Base-by-base conservation (phyloP, 2,113 vertebrate genomes). In the Chionis minor region DNA sequence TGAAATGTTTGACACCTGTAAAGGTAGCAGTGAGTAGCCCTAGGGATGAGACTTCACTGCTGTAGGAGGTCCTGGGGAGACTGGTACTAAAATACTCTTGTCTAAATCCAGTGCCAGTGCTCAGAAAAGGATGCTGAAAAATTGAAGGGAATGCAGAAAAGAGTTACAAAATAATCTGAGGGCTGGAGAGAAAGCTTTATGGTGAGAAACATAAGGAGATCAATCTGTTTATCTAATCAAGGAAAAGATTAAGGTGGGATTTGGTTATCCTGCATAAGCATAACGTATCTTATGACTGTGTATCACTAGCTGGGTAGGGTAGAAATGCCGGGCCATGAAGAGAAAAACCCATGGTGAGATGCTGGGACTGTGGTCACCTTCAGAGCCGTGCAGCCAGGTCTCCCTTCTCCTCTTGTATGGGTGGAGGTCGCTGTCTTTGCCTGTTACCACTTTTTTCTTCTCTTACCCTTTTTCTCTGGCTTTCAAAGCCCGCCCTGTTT, bases 111-210 rank as follows among this genome's bases (percentile, higher is more conserved):
- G 42, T 78, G 88, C 44, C 42, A 19, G 20, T 38, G 14, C 71
- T 81, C 26, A 51, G 78, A 88, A 95, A 93, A 93, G 49, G n/a
- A 67, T 94, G 79, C n/a, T 88, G 62, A 88, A 83, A 88, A 86
- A 33, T 17, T 70, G 22, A 86, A 71, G 35, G 85, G 70, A 82
- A 66, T 10, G 19, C 40, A 65, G 73, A 63, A 78, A 66, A 83
- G 63, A 86, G 42, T 79, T 93, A n/a, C 49, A 73, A 45, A 45
- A 91, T 87, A 85, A 49, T 87, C n/a, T 87, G 47, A 87, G 56
- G 26, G 42, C 63, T 74, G 94, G 42, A 74, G 86, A 63, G 52
- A 56, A 44, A 79, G 61, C 80, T 94, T 79, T 65, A 14, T 73
- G n/a, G 21, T 70, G 71, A 83, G 92, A 92, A 95, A 73, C 79